Evolutionary conservation across 2,797 vertebrate genomes (phyloP).

Genomic region (Sebastolobus altivelis): DNA sequence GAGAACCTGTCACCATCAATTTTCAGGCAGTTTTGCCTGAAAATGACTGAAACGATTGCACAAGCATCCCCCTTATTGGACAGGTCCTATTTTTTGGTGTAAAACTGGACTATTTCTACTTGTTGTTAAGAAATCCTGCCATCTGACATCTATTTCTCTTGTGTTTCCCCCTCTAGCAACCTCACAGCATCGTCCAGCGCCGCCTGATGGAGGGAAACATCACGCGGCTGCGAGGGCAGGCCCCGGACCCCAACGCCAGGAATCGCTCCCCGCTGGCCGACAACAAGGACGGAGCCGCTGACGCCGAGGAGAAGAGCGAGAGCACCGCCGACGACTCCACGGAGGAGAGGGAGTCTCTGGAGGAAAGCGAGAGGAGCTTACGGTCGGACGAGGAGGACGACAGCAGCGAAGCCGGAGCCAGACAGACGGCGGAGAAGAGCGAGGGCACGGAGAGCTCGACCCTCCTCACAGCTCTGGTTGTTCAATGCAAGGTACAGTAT

Average conservation of each 20-base stretch:
- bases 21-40: background rate
- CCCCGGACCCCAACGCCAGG: constrained; percentile 65
- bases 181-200: constrained; percentile 94
- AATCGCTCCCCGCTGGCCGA: constrained; percentile 85
- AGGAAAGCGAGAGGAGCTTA: constrained; percentile 86
- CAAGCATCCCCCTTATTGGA: background rate
- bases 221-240: constrained; percentile 83
- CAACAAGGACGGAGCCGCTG: constrained; percentile 75
- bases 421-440: constrained; percentile 64
- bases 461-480: constrained; percentile 77
- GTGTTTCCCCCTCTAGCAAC: constrained; percentile 85
- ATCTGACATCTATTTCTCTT: background rate
- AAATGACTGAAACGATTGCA: background rate
- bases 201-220: constrained; percentile 93
- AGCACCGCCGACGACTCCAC: constrained; percentile 85
- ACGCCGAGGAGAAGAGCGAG: constrained; percentile 84
- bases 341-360: constrained; percentile 85
- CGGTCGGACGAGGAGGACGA: constrained; percentile 85
- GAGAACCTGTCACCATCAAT: background rate
- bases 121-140: background rate
- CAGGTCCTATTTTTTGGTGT: background rate
- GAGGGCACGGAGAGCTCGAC: constrained; percentile 49
- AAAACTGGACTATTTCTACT: background rate
- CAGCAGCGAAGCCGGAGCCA: constrained; percentile 66
- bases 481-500: constrained; percentile 86